phyloP scores from a whole-genome alignment of 2,113 vertebrate genomes.

The Passer domesticus region DNA sequence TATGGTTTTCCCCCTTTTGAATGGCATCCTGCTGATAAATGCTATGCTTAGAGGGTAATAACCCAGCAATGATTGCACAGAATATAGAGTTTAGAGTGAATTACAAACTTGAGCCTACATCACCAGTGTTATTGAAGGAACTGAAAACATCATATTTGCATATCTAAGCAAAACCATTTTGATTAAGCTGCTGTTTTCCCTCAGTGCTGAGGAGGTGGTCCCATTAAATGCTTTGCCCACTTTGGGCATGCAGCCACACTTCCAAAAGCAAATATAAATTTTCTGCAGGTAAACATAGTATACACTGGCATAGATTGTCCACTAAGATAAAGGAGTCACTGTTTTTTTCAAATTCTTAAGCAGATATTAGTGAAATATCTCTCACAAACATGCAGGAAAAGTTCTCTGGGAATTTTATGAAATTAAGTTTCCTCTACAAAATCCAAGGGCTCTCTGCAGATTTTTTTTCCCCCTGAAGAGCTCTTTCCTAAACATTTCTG shows the following conservation, averaged over 20 bases:
- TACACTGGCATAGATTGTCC: not conserved
- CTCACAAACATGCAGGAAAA: not conserved
- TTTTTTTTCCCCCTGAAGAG: not conserved
- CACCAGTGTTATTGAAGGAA: not conserved
- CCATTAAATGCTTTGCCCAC: not conserved
- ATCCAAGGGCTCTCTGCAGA: not conserved
- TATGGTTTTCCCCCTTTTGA: rapidly evolving
- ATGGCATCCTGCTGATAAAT: not conserved
- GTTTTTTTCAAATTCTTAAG: not conserved
- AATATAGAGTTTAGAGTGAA: not conserved
- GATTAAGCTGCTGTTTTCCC: not conserved
- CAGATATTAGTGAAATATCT: not conserved
- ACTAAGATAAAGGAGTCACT: not conserved
- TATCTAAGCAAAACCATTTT: not conserved
- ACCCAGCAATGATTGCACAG: not conserved
- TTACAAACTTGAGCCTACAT: not conserved
- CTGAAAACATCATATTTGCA: not conserved
- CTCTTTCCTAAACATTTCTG: not conserved
- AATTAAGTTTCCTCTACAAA: not conserved
- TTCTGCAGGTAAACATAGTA: not conserved
- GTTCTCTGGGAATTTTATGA: not conserved
- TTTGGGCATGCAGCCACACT: not conserved
- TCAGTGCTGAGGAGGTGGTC: not conserved
- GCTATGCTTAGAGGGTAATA: not conserved
- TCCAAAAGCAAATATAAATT: not conserved